phyloP scores from a whole-genome alignment of 2,797 vertebrate species.

The Sebastes reedi region DNA sequence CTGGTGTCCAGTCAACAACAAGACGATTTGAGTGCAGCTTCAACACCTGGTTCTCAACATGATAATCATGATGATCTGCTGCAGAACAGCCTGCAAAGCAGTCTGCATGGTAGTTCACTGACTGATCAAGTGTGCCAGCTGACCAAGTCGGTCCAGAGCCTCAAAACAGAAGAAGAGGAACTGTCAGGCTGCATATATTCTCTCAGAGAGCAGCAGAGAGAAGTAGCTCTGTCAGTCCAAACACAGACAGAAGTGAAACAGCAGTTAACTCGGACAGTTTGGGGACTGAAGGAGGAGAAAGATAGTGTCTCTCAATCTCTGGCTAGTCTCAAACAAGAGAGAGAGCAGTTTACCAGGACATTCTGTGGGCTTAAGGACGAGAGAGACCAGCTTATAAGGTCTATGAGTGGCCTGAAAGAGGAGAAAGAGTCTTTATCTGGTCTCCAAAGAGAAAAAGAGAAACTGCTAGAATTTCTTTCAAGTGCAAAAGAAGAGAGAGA shows the following conservation, averaged over 20 bases:
- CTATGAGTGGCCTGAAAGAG: slow-evolving; percentile 46
- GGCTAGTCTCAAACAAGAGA: slow-evolving; percentile 60
- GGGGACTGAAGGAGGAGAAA: slow-evolving; percentile 76
- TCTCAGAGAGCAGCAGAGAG: slow-evolving; percentile 71
- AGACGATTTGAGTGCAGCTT: background rate
- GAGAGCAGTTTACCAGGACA: slow-evolving; percentile 57
- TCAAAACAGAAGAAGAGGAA: slow-evolving; percentile 66
- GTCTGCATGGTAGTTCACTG: slow-evolving; percentile 3
- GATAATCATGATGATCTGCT: background rate
- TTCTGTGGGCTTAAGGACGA: slow-evolving; percentile 63
- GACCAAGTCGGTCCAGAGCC: slow-evolving; percentile 47
- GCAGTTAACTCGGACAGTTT: slow-evolving; percentile 76
- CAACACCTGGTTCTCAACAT: slow-evolving; percentile 7
- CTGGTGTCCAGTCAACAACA: slow-evolving; percentile 4
- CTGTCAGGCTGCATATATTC: slow-evolving; percentile 31
- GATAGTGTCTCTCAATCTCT: slow-evolving; percentile 56
- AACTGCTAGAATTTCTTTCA: slow-evolving; percentile 47
- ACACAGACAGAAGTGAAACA: slow-evolving; percentile 79
- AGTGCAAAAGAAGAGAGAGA: slow-evolving; percentile 51
- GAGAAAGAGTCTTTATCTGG: slow-evolving; percentile 57
- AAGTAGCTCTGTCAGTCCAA: slow-evolving; percentile 61
- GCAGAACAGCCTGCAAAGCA: slow-evolving; percentile 11
- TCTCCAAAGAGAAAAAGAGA: slow-evolving; percentile 57
- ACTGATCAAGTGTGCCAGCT: slow-evolving; percentile 38
- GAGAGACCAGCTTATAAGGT: slow-evolving; percentile 49